Percentiles rank a stretch among this genome's conserved stretches.
These are phyloP conservation scores for Neocrepidodera transversa DNA, from an alignment of 2,888 invertebrate genomes.

Conservation along the genomic window DNA sequence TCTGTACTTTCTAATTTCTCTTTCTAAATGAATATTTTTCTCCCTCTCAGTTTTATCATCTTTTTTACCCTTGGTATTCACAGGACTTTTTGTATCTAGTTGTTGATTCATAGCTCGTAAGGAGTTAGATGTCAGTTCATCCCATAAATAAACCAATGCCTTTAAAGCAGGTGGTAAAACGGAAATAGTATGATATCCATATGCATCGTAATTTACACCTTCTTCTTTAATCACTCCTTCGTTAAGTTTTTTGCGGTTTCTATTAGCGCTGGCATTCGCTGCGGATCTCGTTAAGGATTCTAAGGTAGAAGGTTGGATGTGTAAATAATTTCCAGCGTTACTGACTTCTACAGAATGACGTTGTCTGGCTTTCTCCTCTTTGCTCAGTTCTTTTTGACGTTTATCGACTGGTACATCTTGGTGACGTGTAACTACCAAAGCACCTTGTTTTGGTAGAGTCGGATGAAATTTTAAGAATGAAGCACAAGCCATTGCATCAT, in stretches of 20 bases:
- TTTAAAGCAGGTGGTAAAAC: slow-evolving; percentile 88
- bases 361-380: slow-evolving; percentile 73
- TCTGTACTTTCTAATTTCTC: slow-evolving; percentile 64
- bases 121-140: slow-evolving; percentile 76
- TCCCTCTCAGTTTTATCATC: slow-evolving; percentile 57
- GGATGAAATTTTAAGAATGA: slow-evolving; percentile 95
- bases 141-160: slow-evolving; percentile 89
- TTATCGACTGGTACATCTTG: slow-evolving; percentile 57
- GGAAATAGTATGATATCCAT: slow-evolving; percentile 68
- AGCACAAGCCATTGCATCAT: slow-evolving; percentile 98
- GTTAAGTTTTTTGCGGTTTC: slow-evolving; percentile 61
- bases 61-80: slow-evolving; percentile 49
- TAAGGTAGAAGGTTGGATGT: slow-evolving; percentile 79
- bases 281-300: slow-evolving; percentile 81
- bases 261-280: slow-evolving; percentile 78
- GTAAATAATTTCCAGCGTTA: slow-evolving; percentile 73
- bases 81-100: slow-evolving; percentile 65
- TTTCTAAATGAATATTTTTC: slow-evolving; percentile 57
- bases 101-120: slow-evolving; percentile 71
- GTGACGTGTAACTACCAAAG: slow-evolving; percentile 74
- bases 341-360: slow-evolving; percentile 88
- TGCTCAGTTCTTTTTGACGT: slow-evolving; percentile 62
- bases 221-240: slow-evolving; percentile 66
- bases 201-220: slow-evolving; percentile 51
- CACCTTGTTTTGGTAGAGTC: slow-evolving; percentile 80